Evolutionary conservation across 2,113 vertebrate species (phyloP).

Genomic region (Atherinomorus stipes): DNA sequence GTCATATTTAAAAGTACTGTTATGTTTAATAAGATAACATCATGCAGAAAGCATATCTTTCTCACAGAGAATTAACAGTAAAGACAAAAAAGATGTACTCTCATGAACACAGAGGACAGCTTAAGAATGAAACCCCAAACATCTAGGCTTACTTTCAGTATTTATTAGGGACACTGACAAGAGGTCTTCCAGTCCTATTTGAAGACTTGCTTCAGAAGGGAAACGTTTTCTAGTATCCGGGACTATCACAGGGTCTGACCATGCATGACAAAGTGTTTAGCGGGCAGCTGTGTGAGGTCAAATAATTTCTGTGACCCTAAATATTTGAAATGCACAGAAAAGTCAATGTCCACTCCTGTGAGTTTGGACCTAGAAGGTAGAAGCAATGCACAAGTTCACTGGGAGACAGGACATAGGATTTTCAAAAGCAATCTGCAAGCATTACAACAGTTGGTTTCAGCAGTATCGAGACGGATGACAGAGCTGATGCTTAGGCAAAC

Average conservation of each 20-base stretch:
- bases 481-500: too few species aligned
- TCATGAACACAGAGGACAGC: not conserved
- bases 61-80: not conserved
- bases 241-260: not conserved
- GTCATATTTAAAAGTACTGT: not conserved
- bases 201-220: constrained; percentile 12
- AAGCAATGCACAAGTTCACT: not conserved
- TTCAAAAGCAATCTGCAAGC: too few species aligned
- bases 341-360: not conserved
- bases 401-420: not conserved
- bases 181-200: not conserved
- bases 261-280: not conserved
- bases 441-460: too few species aligned
- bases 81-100: not conserved
- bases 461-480: too few species aligned
- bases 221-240: constrained; percentile 2
- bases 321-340: constrained; percentile 20
- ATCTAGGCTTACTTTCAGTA: not conserved
- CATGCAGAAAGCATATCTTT: not conserved
- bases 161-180: not conserved
- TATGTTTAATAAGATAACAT: not conserved
- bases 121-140: not conserved
- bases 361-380: not conserved
- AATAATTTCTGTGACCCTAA: constrained; percentile 9
- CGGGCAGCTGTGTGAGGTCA: not conserved